Evolutionary conservation across 2,113 vertebrate species (phyloP).

Genomic region (Corydoras sp.): DNA sequence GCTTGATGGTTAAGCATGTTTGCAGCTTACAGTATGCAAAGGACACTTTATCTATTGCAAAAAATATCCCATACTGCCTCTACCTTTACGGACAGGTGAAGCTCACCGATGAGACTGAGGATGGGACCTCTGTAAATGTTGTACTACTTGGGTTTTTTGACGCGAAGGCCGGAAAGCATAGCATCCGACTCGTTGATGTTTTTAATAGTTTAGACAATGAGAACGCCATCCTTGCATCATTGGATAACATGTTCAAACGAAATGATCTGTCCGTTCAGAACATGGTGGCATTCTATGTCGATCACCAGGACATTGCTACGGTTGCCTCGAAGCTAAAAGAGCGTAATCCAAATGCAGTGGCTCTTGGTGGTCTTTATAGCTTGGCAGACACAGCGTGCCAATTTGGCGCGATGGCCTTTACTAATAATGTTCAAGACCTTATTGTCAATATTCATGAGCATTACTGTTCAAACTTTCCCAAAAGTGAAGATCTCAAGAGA

Average conservation of each 20-base stretch:
- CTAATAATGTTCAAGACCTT: slow-evolving; percentile 48
- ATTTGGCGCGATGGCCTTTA: slow-evolving; percentile 50
- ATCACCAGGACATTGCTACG: slow-evolving; percentile 38
- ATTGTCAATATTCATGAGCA: slow-evolving; percentile 53
- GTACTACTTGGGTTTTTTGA: slow-evolving; percentile 64
- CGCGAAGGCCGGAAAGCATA: slow-evolving; percentile 38
- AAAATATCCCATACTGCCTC: slow-evolving; percentile 59
- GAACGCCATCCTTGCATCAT: slow-evolving; percentile 26
- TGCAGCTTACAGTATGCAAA: slow-evolving; percentile 54
- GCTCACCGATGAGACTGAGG: slow-evolving; percentile 27
- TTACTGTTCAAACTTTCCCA: slow-evolving; percentile 42
- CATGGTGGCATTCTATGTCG: slow-evolving; percentile 52
- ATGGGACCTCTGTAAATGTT: slow-evolving; percentile 39
- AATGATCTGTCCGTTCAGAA: slow-evolving; percentile 54
- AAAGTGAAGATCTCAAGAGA: slow-evolving; percentile 48
- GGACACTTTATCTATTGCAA: slow-evolving; percentile 49
- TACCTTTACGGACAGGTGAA: slow-evolving; percentile 58
- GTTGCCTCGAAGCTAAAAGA: slow-evolving; percentile 54
- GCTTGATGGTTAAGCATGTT: slow-evolving; percentile 37
- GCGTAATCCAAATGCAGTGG: slow-evolving; percentile 51
- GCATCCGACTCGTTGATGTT: slow-evolving; percentile 60
- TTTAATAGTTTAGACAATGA: slow-evolving; percentile 33
- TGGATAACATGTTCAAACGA: slow-evolving; percentile 52
- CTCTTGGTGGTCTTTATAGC: slow-evolving; percentile 51
- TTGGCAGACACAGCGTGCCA: slow-evolving; percentile 53